Evolutionary conservation across 2,888 invertebrate species (phyloP), one percentile per base, ranked within the genome.

Genomic region (Stenolophus ochropezus): DNA sequence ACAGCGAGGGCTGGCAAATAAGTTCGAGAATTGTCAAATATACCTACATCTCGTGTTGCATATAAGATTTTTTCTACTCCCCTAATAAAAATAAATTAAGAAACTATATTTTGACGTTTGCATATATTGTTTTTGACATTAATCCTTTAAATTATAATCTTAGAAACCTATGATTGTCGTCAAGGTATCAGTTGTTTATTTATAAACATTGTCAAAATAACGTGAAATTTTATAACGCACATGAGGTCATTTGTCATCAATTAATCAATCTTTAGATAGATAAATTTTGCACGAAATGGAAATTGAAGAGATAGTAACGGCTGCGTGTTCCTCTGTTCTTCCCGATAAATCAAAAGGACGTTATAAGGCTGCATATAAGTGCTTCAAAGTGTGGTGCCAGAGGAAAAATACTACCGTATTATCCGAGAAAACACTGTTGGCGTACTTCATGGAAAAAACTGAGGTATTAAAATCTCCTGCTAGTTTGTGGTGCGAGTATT

Each of bases 191-290:
- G 3, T 42, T 42, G 42, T 49, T 49, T 11, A 49, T 49, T 49
- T 49, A 49, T 4, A 49, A 49, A 49, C 14, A 49, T n/a, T 14
- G 49, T 49, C n/a, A 49, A 49, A 11, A 49, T 49, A 49, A 49
- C 49, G 2, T 49, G 14, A 49, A 49, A 49, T 49, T 49, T 49
- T 11, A 49, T n/a, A 49, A 49, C 49, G 49, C 2, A 49, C 49
- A 11, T 14, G 49, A 49, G 49, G n/a, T 49, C 14, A 14, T 49
- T 11, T n/a, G 49, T 49, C 49, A 49, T 49, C n/a, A 49, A 49
- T 49, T 1, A 49, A 49, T 51, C 51, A 51, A 51, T 51, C 51
- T 14, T 51, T 51, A 51, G 51, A 51, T 51, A 51, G 51, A 51
- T 51, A 51, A 51, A 14, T 51, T 51, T n/a, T 51, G 16, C 18